Evolutionary conservation across 1,140 invertebrate species (phyloP), one percentile per base, ranked within the genome.

Genomic region (Babylonia areolata): DNA sequence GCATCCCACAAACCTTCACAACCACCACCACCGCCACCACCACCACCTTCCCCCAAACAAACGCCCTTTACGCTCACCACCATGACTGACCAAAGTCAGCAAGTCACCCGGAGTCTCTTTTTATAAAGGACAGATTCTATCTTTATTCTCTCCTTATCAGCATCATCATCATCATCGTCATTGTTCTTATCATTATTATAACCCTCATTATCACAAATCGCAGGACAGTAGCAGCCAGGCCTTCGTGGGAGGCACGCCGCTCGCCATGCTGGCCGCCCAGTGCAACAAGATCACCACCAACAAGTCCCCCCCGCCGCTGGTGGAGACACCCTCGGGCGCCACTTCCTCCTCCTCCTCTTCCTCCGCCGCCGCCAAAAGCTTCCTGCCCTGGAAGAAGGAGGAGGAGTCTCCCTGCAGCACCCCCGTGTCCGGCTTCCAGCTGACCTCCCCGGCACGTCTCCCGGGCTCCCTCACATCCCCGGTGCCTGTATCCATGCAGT

Each of bases 241-340:
- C 28, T 86, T 97, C 97, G n/a, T n/a, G n/a, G 58, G 83, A 31
- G 88, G 88, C 20, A 98, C 98, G 85, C 98, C 98, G 11, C 94
- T 99, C 93, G 98, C 98, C 85, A 99, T 99, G 98, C 95, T 99
- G 89, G 98, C 98, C 80, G 98, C 98, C 5, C 98, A 99, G 94
- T 99, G 98, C 95, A 99, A 98, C 96, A 99, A 99, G 94, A 95
- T 99, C 86, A 98, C 97, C 89, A 98, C 97, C 89, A 98, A 98
- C 95, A 98, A 97, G 85, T 98, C 98, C 6, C 98, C 98, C 64
- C 98, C 98, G 1, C 98, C 98, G 0, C 94, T 99, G 85, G 97
- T 98, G 0, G 98, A 99, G 28, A 73, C 85, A 0, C 85, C 85
- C 78, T 11, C 33, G 28, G 9, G 9, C 11, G 2, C 79, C 98